Evolutionary conservation across 1,140 invertebrate genomes (phyloP).

Genomic region (Aphis gossypii): DNA sequence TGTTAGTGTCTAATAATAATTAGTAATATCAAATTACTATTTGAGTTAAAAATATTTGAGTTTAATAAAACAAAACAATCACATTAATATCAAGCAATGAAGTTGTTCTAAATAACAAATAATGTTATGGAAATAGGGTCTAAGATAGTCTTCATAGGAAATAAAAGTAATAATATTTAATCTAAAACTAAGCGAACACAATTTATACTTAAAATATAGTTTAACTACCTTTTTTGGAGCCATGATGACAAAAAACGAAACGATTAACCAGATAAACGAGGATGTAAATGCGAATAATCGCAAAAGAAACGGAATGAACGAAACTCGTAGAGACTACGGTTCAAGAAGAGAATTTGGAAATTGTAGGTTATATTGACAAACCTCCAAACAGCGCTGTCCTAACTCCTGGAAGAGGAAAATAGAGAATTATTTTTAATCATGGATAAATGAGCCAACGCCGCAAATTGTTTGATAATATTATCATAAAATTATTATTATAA

Average conservation of each 20-base stretch:
- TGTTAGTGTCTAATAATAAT: neutral
- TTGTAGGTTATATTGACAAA: constrained; percentile 50
- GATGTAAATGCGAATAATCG: constrained; percentile 41
- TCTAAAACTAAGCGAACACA: neutral
- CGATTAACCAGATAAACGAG: constrained; percentile 37
- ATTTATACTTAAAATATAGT: neutral
- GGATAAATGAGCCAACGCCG: neutral
- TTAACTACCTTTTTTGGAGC: constrained; percentile 51
- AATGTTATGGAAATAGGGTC: neutral
- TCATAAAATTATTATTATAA: neutral
- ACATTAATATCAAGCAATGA: neutral
- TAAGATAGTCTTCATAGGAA: neutral
- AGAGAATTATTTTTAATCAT: neutral
- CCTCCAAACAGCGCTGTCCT: neutral
- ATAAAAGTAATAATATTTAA: neutral
- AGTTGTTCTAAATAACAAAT: neutral
- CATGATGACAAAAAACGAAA: constrained; percentile 45
- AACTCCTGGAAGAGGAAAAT: neutral
- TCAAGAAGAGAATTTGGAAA: neutral
- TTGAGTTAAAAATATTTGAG: neutral
- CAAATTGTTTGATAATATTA: neutral
- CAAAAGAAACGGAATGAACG: neutral
- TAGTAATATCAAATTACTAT: neutral
- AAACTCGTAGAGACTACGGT: neutral
- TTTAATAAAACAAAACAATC: neutral